Evolutionary conservation across 1,140 invertebrate species (phyloP), one percentile per base, ranked within the genome.

Genomic region (Tenebrio molitor): DNA sequence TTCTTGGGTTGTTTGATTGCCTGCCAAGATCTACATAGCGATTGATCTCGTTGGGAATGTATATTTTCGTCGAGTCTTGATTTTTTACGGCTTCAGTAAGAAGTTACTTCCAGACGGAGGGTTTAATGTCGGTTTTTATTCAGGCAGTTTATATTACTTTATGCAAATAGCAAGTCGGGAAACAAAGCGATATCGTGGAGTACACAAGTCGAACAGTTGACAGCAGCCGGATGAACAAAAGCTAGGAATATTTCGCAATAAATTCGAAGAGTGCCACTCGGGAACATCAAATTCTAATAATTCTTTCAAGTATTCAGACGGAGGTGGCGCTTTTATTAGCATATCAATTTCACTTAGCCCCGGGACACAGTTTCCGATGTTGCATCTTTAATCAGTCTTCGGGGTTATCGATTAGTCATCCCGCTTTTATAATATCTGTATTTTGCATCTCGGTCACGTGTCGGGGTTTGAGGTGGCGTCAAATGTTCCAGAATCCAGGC

Each of bases 391-490:
- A 33, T 58, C 50, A 29, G 50, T n/a, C 12, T 58, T 58, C 1
- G 12, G 50, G 50, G 21, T 33, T 58, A 58, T 58, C 50, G 50
- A 58, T 58, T 58, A 58, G 1, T 58, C 50, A 58, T 58, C 10
- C 10, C n/a, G 21, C 21, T 25, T 29, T 58, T 58, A 25, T 58
- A 58, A 58, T 58, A 58, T 58, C 50, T 14, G 50, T 29, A 15
- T 58, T 58, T 58, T 58, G 50, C 50, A 58, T 58, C 50, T 29
- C 50, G 23, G 50, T 58, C 50, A 58, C 50, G 50, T 33, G 50
- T 58, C 50, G 15, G 50, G 50, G 50, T 58, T 58, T 58, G 50
- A 58, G 23, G 50, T 25, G 23, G 50, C 50, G 50, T 58, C 50
- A 58, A 58, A 58, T 58, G 50, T 58, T 58, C 19, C 19, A 21